A percentile compares a stretch with the other conserved stretches of the same genome.
These are phyloP conservation scores for Hedya salicella DNA, from an alignment of 2,888 invertebrate genomes.

Conservation along the genomic window DNA sequence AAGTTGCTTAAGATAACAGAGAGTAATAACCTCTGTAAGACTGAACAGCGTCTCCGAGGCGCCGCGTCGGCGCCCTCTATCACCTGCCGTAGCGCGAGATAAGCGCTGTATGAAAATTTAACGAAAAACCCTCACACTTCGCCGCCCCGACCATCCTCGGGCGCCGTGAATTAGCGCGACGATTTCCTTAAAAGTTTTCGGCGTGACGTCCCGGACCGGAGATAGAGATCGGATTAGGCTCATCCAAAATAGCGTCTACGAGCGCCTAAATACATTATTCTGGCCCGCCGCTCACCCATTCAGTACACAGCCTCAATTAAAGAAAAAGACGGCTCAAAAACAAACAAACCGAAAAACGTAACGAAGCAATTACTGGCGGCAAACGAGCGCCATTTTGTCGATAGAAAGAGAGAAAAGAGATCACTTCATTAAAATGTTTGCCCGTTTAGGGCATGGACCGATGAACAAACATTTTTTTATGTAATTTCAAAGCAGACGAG, in stretches of 20 bases:
- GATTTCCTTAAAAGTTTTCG: conserved; percentile 7
- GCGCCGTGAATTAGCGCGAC: not conserved
- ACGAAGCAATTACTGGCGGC: conserved; percentile 68
- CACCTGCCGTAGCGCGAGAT: not conserved
- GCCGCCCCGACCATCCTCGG: not conserved
- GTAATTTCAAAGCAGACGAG: conserved; percentile 35
- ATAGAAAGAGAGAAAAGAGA: conserved; percentile 56
- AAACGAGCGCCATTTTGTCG: conserved; percentile 56
- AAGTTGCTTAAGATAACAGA: not conserved
- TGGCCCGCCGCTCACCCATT: conserved; percentile 14
- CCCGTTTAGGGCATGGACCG: conserved; percentile 49
- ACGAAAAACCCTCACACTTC: not conserved
- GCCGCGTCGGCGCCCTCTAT: not conserved
- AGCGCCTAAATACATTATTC: conserved; percentile 17
- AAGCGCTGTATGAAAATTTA: conserved; percentile 5
- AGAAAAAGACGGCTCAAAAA: conserved; percentile 56
- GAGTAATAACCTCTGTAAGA: not conserved
- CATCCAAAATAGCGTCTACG: conserved; percentile 8
- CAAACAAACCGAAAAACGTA: conserved; percentile 63
- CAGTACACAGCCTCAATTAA: conserved; percentile 52
- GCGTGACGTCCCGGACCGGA: not conserved
- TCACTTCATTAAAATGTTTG: conserved; percentile 59
- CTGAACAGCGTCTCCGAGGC: not conserved
- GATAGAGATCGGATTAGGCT: conserved; percentile 15
- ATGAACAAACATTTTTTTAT: conserved; percentile 48